Evolutionary conservation across 2,113 vertebrate genomes (phyloP).

Genomic region (Myotis yumanensis): DNA sequence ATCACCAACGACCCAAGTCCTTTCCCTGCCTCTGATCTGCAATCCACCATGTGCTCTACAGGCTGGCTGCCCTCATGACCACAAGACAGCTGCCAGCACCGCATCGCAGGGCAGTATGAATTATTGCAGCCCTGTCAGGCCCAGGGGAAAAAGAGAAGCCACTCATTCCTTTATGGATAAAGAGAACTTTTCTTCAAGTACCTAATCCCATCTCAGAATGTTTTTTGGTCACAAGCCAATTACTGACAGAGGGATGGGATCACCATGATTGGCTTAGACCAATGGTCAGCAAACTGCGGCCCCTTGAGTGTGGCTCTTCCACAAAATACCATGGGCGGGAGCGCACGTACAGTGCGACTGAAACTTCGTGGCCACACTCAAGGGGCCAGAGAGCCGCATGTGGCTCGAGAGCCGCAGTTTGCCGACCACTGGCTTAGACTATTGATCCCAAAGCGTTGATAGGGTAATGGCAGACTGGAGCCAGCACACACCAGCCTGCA

Average conservation of each 20-base stretch:
- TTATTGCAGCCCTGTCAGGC: neutral
- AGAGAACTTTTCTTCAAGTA: slow-evolving; percentile 20
- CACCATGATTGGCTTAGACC: neutral
- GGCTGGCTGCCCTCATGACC: neutral
- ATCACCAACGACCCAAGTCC: neutral
- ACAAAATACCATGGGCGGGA: too few relatives aligned
- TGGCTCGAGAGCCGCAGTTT: too few relatives aligned
- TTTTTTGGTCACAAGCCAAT: neutral
- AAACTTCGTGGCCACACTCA: too few relatives aligned
- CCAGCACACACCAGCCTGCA: neutral
- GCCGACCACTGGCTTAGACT: neutral
- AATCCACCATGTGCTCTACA: neutral
- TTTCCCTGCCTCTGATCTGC: neutral
- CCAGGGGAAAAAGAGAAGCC: neutral
- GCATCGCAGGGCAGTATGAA: neutral
- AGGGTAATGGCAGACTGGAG: neutral
- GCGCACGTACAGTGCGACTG: too few relatives aligned
- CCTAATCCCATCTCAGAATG: neutral
- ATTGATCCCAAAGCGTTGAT: neutral
- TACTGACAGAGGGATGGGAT: neutral
- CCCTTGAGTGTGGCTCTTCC: too few relatives aligned
- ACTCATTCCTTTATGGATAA: neutral
- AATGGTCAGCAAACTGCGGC: too few relatives aligned
- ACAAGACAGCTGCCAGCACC: neutral
- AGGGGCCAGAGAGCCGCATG: neutral